Percentiles rank a stretch among this genome's conserved stretches.
Evolutionary conservation across 2,113 vertebrate genomes (phyloP).

Genomic region (Excalfactoria chinensis): DNA sequence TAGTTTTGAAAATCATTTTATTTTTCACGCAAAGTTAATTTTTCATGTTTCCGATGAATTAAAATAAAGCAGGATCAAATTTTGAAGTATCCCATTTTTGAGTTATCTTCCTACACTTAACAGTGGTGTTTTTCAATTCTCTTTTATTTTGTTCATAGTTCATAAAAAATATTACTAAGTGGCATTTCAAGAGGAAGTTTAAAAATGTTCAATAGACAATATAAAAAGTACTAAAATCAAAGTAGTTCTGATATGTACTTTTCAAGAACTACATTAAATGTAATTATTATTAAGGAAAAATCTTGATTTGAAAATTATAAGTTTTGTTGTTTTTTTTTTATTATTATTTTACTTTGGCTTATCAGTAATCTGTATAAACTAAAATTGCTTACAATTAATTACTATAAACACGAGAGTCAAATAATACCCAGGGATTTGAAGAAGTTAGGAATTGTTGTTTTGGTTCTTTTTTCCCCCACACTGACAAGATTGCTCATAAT

Average conservation of each 20-base stretch:
- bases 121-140: neutral
- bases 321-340: no score
- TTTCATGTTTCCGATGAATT: neutral
- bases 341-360: constrained; percentile 15
- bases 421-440: neutral
- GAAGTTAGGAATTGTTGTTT: neutral
- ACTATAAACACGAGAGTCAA: neutral
- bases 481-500: neutral
- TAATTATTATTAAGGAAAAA: constrained; percentile 13
- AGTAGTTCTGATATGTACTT: neutral
- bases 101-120: neutral
- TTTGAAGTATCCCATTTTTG: neutral
- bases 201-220: neutral
- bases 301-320: constrained; percentile 17
- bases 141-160: neutral
- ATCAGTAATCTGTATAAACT: neutral
- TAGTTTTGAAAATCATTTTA: neutral
- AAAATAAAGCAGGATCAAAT: neutral
- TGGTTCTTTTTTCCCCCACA: neutral
- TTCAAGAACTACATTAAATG: neutral
- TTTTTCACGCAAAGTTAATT: neutral
- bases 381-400: neutral
- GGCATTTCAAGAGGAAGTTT: neutral
- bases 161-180: neutral
- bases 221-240: neutral